Evolutionary conservation across 2,888 invertebrate genomes (phyloP).

Genomic region (Galeopsomyia nigrocyanea): DNA sequence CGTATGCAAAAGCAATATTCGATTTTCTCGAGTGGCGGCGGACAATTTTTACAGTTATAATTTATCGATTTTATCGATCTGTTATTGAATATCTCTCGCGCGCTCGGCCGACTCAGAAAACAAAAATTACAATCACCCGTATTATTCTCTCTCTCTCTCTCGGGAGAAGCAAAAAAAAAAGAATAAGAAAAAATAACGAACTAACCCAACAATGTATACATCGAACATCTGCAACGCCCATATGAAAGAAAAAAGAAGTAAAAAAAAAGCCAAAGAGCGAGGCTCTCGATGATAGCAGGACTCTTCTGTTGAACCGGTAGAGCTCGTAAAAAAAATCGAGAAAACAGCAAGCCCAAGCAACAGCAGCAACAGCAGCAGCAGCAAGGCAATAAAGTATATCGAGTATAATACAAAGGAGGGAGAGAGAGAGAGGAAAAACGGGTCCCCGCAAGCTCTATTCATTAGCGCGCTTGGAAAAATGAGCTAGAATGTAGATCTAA

Average conservation of each 20-base stretch:
- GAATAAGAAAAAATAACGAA: no score
- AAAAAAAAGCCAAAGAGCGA: neutral
- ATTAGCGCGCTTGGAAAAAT: slow-evolving; percentile 45
- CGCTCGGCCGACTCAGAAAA: no score
- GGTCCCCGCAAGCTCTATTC: slow-evolving; percentile 37
- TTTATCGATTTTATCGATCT: no score
- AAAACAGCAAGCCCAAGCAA: neutral
- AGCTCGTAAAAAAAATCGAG: neutral
- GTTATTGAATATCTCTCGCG: no score
- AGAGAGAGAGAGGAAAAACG: slow-evolving; percentile 22
- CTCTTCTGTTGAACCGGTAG: neutral
- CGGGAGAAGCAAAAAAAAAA: no score
- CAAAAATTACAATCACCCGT: no score
- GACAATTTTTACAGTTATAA: no score
- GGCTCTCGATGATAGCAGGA: neutral
- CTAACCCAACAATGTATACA: no score
- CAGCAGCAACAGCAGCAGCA: neutral
- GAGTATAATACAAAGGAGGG: slow-evolving; percentile 16
- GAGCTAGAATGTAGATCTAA: slow-evolving; percentile 45
- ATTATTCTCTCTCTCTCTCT: no score
- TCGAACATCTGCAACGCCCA: neutral
- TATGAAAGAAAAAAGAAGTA: neutral
- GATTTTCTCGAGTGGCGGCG: no score
- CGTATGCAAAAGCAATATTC: no score
- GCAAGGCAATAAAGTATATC: slow-evolving; percentile 38